Percentiles rank a stretch among this genome's conserved stretches.
Evolutionary conservation across 2,888 invertebrate species (phyloP).

Genomic region (Heliothis peltigera): DNA sequence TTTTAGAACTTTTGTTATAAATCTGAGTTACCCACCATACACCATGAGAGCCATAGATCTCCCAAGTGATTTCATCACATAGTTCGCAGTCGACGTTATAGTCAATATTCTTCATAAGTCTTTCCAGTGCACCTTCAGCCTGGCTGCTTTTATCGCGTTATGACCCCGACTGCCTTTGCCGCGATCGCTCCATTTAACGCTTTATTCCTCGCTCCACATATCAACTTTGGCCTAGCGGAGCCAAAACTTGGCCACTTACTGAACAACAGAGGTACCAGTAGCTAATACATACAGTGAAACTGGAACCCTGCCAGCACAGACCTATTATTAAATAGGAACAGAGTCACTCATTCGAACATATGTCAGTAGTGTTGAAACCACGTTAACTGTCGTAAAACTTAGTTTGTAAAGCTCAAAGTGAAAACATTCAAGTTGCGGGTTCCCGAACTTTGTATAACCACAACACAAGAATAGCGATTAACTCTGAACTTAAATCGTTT

Average conservation of each 20-base stretch:
- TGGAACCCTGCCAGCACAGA: constrained; percentile 17
- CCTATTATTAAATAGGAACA: constrained; percentile 6
- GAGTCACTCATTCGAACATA: constrained; percentile 5
- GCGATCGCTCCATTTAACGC: background rate
- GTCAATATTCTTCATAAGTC: background rate
- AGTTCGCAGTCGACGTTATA: background rate
- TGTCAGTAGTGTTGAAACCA: background rate
- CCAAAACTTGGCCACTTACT: constrained; percentile 5
- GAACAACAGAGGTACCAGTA: constrained; percentile 1
- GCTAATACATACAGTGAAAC: constrained; percentile 20
- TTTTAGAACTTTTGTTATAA: too few species aligned
- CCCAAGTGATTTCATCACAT: background rate
- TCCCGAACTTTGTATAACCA: background rate
- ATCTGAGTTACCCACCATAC: too few species aligned
- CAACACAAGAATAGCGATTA: constrained; percentile 3
- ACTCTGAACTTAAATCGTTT: constrained; percentile 29
- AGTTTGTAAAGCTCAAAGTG: constrained; percentile 14
- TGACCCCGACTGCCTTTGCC: background rate
- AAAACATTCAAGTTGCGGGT: constrained; percentile 3
- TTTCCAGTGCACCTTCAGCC: background rate
- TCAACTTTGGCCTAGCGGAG: constrained; percentile 15
- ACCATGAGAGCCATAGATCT: too few species aligned
- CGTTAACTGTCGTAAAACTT: constrained; percentile 2
- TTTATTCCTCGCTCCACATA: background rate
- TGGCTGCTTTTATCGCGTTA: background rate